Conservation (phyloP, 2,113 vertebrate genomes). For the Aptenodytes forsteri region DNA sequence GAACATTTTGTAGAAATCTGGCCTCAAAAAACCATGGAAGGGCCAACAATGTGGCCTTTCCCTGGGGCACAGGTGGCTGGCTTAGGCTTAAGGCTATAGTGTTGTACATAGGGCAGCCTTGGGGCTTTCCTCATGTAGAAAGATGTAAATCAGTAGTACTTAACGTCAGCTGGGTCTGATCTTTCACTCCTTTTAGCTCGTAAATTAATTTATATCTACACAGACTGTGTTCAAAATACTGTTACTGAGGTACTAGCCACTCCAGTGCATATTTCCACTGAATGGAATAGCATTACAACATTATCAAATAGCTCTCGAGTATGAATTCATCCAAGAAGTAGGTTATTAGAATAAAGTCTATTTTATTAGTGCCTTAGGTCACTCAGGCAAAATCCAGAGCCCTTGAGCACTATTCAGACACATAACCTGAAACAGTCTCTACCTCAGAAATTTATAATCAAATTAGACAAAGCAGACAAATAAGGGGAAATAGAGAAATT, state of each 20-base stretch:
- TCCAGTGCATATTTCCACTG: not conserved
- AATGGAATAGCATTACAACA: not conserved
- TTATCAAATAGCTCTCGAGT: conserved; percentile 17
- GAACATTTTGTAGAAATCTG: not conserved
- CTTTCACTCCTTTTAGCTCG: not conserved
- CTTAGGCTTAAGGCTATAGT: not conserved
- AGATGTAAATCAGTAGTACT: not conserved
- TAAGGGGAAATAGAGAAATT: not conserved
- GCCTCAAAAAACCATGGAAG: not conserved
- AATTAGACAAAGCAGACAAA: not conserved
- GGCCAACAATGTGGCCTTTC: not conserved
- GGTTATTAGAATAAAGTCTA: conserved; percentile 3
- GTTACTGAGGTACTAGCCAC: not conserved
- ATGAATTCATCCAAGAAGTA: conserved; percentile 7
- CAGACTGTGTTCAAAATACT: not conserved
- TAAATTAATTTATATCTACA: not conserved
- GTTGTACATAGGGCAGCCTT: not conserved
- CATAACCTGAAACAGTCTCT: not conserved
- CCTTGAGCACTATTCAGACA: not conserved
- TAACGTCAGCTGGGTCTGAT: not conserved
- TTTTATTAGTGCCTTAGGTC: conserved; percentile 19
- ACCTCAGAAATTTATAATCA: not conserved
- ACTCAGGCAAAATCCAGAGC: not conserved
- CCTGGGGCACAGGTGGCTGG: not conserved
- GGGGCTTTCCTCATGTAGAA: not conserved